Percentiles rank a stretch among this genome's conserved stretches.
phyloP scores from a whole-genome alignment of 2,113 vertebrate species.

The Lagopus leucura region DNA sequence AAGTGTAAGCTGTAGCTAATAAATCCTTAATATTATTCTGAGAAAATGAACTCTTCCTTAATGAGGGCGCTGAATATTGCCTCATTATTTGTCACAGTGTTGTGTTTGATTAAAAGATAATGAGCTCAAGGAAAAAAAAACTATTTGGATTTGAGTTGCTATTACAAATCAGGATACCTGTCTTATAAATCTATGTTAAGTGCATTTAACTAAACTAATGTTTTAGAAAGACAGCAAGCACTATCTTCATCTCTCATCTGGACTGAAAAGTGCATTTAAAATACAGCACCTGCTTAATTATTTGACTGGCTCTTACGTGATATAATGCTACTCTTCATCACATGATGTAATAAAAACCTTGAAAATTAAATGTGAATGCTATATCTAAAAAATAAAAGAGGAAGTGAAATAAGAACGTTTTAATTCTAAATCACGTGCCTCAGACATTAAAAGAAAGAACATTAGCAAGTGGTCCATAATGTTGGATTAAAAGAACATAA shows the following conservation, averaged over 20 bases:
- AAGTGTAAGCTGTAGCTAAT: neutral
- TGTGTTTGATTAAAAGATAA: conserved; percentile 22
- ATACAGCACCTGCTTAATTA: neutral
- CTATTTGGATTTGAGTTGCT: neutral
- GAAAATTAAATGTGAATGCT: neutral
- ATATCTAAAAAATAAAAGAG: neutral
- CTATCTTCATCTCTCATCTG: neutral
- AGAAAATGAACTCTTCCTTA: neutral
- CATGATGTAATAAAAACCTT: neutral
- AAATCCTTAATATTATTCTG: neutral
- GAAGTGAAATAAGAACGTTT: neutral
- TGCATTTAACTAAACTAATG: neutral
- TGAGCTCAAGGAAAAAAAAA: neutral
- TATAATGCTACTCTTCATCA: neutral
- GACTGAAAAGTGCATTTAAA: neutral
- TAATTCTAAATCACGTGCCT: neutral
- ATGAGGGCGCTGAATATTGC: neutral
- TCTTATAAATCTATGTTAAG: neutral
- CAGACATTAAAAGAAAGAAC: neutral
- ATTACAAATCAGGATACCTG: neutral
- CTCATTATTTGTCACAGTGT: neutral
- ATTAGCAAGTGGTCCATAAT: neutral
- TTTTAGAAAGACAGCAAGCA: neutral
- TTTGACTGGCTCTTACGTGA: neutral
- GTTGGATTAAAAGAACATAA: neutral